phyloP scores from a whole-genome alignment of 2,888 invertebrate species.

The Clistopyga incitator region DNA sequence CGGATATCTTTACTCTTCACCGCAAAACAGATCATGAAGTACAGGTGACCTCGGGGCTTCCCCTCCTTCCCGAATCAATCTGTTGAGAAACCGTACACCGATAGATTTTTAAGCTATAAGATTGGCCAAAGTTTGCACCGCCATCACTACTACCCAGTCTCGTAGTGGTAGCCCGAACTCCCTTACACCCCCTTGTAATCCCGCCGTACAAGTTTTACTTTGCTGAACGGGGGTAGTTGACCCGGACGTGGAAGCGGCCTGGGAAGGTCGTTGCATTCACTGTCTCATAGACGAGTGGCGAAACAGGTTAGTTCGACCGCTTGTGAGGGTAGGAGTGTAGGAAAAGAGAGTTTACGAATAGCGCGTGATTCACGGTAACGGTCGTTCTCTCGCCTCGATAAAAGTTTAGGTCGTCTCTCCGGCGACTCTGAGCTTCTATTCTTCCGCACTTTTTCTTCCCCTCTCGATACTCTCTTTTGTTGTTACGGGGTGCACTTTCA shows the following conservation, averaged over 20 bases:
- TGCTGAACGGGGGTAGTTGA: slow-evolving; percentile 18
- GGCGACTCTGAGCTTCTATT: slow-evolving; percentile 35
- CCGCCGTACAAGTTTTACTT: background rate
- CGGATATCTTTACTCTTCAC: background rate
- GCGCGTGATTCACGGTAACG: slow-evolving; percentile 75
- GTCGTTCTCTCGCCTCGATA: slow-evolving; percentile 65
- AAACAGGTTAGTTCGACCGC: slow-evolving; percentile 41
- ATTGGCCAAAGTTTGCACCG: slow-evolving; percentile 67
- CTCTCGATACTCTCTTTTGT: slow-evolving; percentile 20
- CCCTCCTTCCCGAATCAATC: slow-evolving; percentile 53
- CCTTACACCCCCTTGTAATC: background rate
- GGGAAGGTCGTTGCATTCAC: slow-evolving; percentile 21
- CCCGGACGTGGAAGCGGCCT: slow-evolving; percentile 14
- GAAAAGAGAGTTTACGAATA: slow-evolving; percentile 65
- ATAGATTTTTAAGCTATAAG: slow-evolving; percentile 73
- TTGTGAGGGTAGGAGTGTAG: slow-evolving; percentile 7
- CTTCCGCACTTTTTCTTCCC: slow-evolving; percentile 28
- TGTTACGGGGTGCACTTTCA: slow-evolving; percentile 16
- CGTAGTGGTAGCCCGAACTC: background rate
- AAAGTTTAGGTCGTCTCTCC: slow-evolving; percentile 69
- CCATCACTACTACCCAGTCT: background rate
- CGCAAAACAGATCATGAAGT: background rate
- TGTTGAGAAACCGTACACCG: slow-evolving; percentile 57
- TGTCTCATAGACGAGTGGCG: slow-evolving; percentile 27
- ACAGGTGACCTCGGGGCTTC: slow-evolving; percentile 9